phyloP scores from a whole-genome alignment of 2,888 invertebrate species.

The Ochropleura leucogaster region DNA sequence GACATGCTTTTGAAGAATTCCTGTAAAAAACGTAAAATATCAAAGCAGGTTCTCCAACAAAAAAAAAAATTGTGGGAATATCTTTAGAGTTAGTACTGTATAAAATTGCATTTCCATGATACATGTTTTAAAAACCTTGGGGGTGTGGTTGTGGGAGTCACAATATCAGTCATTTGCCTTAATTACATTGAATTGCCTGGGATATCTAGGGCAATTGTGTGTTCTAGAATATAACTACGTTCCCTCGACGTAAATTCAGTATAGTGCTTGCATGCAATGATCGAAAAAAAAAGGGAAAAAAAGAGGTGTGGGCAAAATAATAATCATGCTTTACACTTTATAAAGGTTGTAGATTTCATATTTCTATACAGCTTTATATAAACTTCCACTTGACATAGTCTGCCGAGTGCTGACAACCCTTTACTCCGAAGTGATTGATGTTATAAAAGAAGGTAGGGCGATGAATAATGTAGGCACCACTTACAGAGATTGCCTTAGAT shows the following conservation, averaged over 20 bases:
- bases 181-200: background rate
- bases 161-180: conserved; percentile 6
- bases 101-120: conserved; percentile 12
- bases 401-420: background rate
- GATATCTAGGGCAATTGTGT: conserved; percentile 17
- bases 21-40: conserved; percentile 72
- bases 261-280: background rate
- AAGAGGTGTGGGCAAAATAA: background rate
- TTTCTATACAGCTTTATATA: background rate
- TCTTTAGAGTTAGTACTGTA: background rate
- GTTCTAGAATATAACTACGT: conserved; percentile 20
- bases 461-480: conserved; percentile 51
- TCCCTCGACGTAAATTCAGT: background rate
- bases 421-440: background rate
- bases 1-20: conserved; percentile 88
- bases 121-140: conserved; percentile 1
- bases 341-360: background rate
- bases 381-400: background rate
- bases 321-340: no score
- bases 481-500: conserved; percentile 91
- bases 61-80: background rate
- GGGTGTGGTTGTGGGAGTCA: conserved; percentile 6
- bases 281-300: background rate
- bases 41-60: background rate
- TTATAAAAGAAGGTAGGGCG: background rate